phyloP scores from a whole-genome alignment of 2,113 vertebrate species.

The Sinosuthora webbiana region DNA sequence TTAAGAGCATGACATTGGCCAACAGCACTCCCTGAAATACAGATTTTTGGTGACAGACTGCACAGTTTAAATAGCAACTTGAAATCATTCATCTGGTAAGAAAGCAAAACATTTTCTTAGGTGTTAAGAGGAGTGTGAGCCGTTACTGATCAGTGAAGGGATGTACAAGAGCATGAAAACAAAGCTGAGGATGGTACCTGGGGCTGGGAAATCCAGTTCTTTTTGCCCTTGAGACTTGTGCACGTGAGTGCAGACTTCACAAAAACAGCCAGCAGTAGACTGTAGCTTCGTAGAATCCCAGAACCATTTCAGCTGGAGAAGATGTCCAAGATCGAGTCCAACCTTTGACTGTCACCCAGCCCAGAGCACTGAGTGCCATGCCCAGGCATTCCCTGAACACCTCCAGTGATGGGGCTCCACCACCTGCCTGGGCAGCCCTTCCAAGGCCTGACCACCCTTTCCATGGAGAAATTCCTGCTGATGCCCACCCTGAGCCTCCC shows the following conservation, averaged over 20 bases:
- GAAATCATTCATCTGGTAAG: not conserved
- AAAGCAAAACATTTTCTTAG: not conserved
- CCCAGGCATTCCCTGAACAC: rapidly evolving
- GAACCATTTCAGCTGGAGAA: not conserved
- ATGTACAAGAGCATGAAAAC: not conserved
- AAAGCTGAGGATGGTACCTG: not conserved
- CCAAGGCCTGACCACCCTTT: rapidly evolving
- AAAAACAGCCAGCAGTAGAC: not conserved
- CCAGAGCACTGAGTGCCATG: rapidly evolving
- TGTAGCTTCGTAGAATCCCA: not conserved
- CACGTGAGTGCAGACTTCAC: not conserved
- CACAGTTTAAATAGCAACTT: not conserved
- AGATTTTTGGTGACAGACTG: not conserved
- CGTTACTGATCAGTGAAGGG: not conserved
- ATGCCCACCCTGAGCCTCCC: rapidly evolving
- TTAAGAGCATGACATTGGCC: not conserved
- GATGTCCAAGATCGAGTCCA: not conserved
- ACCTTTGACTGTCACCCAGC: not conserved
- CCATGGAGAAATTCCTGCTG: not conserved
- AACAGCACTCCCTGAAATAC: not conserved
- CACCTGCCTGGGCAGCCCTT: not conserved
- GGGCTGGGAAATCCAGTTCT: not conserved
- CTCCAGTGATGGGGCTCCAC: not conserved
- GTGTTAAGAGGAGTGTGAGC: not conserved
- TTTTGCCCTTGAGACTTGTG: not conserved